phyloP scores from a whole-genome alignment of 2,113 vertebrate genomes.

The Phocoena sinus region DNA sequence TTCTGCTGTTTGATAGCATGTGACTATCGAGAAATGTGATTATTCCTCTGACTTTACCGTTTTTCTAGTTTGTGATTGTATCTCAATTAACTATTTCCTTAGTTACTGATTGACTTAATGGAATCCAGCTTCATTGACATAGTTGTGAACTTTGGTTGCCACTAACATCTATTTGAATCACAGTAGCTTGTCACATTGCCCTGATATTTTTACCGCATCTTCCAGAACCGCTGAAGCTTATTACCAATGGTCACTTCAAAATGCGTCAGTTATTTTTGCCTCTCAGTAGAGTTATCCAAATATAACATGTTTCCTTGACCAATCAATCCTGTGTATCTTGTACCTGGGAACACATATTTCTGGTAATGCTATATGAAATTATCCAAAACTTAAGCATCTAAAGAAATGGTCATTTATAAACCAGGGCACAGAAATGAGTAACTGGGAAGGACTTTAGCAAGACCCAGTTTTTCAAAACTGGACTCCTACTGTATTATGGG shows the following conservation, averaged over 20 bases:
- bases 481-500: neutral
- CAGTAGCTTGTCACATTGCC: conserved; percentile 62
- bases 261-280: conserved; percentile 57
- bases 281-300: conserved; percentile 41
- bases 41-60: conserved; percentile 61
- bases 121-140: conserved; percentile 68
- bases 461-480: neutral
- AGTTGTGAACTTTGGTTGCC: conserved; percentile 71
- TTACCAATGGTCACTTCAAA: conserved; percentile 53
- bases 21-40: conserved; percentile 64
- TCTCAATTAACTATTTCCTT: conserved; percentile 75
- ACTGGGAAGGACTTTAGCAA: neutral
- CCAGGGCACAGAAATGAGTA: neutral
- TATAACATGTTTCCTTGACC: conserved; percentile 45
- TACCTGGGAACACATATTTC: conserved; percentile 29
- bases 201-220: conserved; percentile 61
- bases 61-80: conserved; percentile 70
- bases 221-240: conserved; percentile 56
- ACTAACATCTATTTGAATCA: conserved; percentile 59
- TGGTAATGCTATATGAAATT: conserved; percentile 21
- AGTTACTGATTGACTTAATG: conserved; percentile 75
- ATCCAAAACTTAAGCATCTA: conserved; percentile 23
- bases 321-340: conserved; percentile 43
- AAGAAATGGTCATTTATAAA: conserved; percentile 14
- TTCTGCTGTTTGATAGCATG: conserved; percentile 50